Base-by-base conservation (phyloP, 2,113 vertebrate genomes). In the Rhagologus leucostigma region DNA sequence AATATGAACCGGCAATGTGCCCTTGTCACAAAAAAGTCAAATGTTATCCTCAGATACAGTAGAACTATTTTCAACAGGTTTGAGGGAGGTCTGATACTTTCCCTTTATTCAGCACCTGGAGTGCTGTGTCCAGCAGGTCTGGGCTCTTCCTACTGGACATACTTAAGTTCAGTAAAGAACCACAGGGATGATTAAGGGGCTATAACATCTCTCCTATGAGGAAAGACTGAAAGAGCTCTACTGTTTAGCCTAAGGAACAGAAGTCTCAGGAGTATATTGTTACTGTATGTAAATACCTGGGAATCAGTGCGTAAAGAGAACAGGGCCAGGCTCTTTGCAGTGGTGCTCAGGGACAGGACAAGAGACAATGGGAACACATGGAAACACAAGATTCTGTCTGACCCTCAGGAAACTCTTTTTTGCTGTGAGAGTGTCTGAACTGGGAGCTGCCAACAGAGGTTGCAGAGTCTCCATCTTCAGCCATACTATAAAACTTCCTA, bases 51-150 rank as follows among this genome's bases (percentile, higher is more conserved):
- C 26, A 44, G 9, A 15, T 64, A 22, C 33, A 39, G 12, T 8
- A 16, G 18, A 41, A 62, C 2, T 47, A 19, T 65, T 67, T 56
- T 23, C 16, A n/a, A 8, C 11, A 37, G 3, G 5, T 60, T 4
- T 80, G 52, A 56, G 3, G 13, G 8, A 57, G 3, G 8, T 47
- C 16, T 63, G 11, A 21, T 47, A 13, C 6, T 53, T 62, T 16
- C 10, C 19, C 14, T 75, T 80, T 62, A 32, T 46, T 65, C 30
- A 56, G 13, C 2, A 20, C 4, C 3, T 33, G 13, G 5, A 71
- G 3, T 13, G 1, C 18, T n/a, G 13, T 1, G 0, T 41, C 6
- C 5, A 35, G 7, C 7, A 37, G 12, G 5, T 71, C 35, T 84
- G 19, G 19, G 11, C 9, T 84, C 9, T 27, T 56, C 33, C 30